These are phyloP conservation scores for Enteromius anoplus DNA, from an alignment of 2,797 vertebrate genomes.

Conservation along the genomic window DNA sequence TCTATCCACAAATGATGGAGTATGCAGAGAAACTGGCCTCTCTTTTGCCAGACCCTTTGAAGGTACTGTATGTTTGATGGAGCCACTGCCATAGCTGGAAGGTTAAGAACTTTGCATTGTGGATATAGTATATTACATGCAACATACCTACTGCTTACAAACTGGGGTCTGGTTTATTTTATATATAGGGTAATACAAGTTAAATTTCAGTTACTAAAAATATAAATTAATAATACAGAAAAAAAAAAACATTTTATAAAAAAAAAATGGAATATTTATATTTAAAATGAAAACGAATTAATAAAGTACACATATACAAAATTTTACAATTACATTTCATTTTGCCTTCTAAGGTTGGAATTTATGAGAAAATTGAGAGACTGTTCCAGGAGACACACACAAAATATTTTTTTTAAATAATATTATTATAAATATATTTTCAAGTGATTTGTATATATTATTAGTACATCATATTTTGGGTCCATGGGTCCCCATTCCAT, in stretches of 20 bases:
- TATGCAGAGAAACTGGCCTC: conserved; percentile 88
- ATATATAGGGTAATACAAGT: too few relatives aligned
- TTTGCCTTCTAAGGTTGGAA: too few relatives aligned
- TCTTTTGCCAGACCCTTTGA: conserved; percentile 88
- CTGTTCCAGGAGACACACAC: too few relatives aligned
- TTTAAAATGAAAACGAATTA: neutral
- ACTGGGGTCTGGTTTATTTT: neutral
- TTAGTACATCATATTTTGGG: too few relatives aligned
- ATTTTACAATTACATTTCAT: neutral
- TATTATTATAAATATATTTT: too few relatives aligned
- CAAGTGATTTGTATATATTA: too few relatives aligned
- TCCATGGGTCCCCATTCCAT: too few relatives aligned
- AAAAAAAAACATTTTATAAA: neutral
- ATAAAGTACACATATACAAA: neutral
- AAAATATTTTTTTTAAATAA: too few relatives aligned
- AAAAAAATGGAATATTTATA: too few relatives aligned
- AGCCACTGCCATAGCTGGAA: neutral
- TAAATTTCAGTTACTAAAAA: neutral
- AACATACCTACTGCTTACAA: neutral
- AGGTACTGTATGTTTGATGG: conserved; percentile 74
- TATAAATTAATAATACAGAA: neutral
- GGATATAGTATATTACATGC: neutral
- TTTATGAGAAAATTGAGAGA: too few relatives aligned
- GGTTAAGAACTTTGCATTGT: neutral
- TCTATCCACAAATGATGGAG: conserved; percentile 83